Evolutionary conservation across 35 echinoderm and acorn worm species (phyloP).

Genomic region (Heliocidaris tuberculata): DNA sequence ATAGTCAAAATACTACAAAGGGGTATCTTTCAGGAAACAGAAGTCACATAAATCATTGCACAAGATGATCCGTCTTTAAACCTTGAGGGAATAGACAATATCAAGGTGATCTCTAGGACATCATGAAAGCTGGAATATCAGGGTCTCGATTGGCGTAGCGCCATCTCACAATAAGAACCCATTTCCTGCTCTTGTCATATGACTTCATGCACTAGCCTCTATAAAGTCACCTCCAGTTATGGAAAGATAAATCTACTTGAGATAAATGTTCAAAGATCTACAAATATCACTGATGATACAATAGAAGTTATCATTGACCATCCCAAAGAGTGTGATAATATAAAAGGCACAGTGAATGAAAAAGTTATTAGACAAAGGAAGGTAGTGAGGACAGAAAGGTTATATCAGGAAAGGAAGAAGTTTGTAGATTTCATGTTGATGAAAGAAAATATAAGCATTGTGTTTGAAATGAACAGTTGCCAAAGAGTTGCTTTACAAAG

Average conservation of each 20-base stretch:
- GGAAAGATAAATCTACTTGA: not conserved
- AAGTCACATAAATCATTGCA: not conserved
- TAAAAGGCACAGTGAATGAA: not conserved
- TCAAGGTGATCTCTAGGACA: not conserved
- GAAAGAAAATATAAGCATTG: not conserved
- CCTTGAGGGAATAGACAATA: not conserved
- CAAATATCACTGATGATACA: not conserved
- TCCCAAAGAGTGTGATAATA: not conserved
- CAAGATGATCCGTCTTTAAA: not conserved
- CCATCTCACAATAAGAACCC: not conserved
- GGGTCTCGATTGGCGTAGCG: not conserved
- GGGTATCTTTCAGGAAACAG: not conserved
- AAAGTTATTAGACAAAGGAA: not conserved
- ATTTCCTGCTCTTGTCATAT: not conserved
- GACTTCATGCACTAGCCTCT: not conserved
- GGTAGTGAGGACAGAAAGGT: not conserved
- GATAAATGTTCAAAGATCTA: not conserved
- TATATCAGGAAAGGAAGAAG: too few species aligned
- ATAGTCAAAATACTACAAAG: not conserved
- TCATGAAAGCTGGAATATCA: not conserved
- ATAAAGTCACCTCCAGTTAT: not conserved
- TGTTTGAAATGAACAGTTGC: not conserved
- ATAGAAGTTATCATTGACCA: not conserved
- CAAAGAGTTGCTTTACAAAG: not conserved
- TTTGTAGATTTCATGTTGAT: not conserved